A percentile compares a stretch with the other conserved stretches of the same genome.
Evolutionary conservation across 2,113 vertebrate species (phyloP).

Genomic region (Panthera uncia): DNA sequence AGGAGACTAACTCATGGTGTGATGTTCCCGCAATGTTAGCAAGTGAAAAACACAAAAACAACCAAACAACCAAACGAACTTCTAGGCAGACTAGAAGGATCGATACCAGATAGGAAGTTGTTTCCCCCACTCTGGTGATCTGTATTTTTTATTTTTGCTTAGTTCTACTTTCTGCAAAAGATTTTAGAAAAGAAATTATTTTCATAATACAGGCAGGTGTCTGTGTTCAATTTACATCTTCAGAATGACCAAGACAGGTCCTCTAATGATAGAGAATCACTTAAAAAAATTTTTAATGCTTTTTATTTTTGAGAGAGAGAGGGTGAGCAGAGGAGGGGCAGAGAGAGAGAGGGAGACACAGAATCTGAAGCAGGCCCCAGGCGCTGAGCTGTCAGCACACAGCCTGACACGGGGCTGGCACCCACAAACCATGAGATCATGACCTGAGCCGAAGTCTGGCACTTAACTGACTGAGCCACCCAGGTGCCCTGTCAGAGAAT

Average conservation of each 20-base stretch:
- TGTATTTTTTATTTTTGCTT: conserved; percentile 21
- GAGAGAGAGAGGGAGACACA: too few species aligned
- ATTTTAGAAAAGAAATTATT: not conserved
- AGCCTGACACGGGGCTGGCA: too few species aligned
- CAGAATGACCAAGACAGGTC: not conserved
- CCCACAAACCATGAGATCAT: too few species aligned
- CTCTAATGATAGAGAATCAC: not conserved
- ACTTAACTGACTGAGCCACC: too few species aligned
- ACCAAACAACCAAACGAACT: not conserved
- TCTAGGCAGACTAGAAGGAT: not conserved
- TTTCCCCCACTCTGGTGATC: not conserved
- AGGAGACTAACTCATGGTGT: not conserved
- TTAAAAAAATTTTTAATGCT: too few species aligned
- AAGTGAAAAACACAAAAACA: not conserved
- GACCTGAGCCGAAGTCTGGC: too few species aligned
- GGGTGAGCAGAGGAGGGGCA: too few species aligned
- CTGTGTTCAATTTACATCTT: not conserved
- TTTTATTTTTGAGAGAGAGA: too few species aligned
- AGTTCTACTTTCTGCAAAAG: conserved; percentile 24
- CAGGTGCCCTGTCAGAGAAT: not conserved
- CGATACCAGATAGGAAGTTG: not conserved
- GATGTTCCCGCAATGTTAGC: not conserved
- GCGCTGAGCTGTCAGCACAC: too few species aligned
- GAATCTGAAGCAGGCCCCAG: too few species aligned
- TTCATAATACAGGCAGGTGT: not conserved